phyloP scores from a whole-genome alignment of 2,888 invertebrate genomes.

The Opisthograptis luteolata region DNA sequence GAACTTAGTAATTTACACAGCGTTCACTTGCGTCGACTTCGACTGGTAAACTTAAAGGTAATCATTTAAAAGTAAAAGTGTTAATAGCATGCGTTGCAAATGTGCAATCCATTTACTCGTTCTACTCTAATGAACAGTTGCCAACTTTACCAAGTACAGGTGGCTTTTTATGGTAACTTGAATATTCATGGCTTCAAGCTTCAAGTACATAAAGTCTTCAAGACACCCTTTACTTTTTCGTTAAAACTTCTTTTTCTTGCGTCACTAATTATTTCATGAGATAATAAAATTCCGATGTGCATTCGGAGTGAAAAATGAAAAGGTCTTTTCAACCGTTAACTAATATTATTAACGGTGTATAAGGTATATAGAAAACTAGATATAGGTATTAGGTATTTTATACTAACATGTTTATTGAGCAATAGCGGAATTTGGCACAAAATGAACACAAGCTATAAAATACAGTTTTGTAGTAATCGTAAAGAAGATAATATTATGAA shows the following conservation, averaged over 20 bases:
- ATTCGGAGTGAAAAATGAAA: constrained; percentile 63
- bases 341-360: too few species aligned
- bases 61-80: constrained; percentile 47
- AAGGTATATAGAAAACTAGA: too few species aligned
- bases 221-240: constrained; percentile 1
- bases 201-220: constrained; percentile 28
- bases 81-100: constrained; percentile 33
- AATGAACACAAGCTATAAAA: too few species aligned
- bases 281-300: too few species aligned
- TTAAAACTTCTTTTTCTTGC: neutral
- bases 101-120: constrained; percentile 37
- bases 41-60: constrained; percentile 15
- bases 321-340: constrained; percentile 52
- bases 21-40: neutral
- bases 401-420: too few species aligned
- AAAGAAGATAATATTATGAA: too few species aligned
- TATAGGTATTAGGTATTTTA: too few species aligned
- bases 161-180: constrained; percentile 31
- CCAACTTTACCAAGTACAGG: constrained; percentile 17
- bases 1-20: neutral
- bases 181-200: constrained; percentile 35
- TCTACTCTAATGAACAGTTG: constrained; percentile 44
- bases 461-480: too few species aligned
- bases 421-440: too few species aligned
- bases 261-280: too few species aligned